A percentile compares a stretch with the other conserved stretches of the same genome.
Conservation (phyloP, 2,113 vertebrate genomes). For the Phalacrocorax carbo region DNA sequence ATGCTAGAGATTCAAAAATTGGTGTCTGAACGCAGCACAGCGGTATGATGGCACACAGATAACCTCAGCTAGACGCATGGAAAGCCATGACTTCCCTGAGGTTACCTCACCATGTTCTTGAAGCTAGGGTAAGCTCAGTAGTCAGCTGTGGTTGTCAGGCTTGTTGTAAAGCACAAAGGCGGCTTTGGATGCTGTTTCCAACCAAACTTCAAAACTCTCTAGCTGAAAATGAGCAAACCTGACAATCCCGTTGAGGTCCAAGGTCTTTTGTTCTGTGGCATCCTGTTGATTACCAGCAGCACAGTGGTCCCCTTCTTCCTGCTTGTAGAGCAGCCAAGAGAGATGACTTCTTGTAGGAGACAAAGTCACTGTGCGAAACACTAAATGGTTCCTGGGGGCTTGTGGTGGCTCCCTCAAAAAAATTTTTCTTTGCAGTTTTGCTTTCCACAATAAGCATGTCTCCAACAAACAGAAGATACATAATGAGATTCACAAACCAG, state of each 20-base stretch:
- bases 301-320: background rate
- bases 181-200: background rate
- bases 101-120: background rate
- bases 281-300: background rate
- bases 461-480: background rate
- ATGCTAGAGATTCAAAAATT: background rate
- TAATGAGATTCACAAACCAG: background rate
- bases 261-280: background rate
- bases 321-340: background rate
- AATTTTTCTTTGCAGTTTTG: background rate
- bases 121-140: background rate
- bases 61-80: background rate
- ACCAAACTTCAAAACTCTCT: background rate
- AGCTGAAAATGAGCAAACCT: background rate
- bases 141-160: background rate
- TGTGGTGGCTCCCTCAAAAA: background rate
- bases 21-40: background rate
- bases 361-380: background rate
- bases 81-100: background rate
- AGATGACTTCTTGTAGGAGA: background rate
- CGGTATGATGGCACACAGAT: background rate
- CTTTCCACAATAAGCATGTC: background rate
- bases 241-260: background rate
- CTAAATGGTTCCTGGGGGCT: background rate
- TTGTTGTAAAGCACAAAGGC: background rate